Conservation (phyloP, 1,140 invertebrate genomes). For the Micrasema minimum region DNA sequence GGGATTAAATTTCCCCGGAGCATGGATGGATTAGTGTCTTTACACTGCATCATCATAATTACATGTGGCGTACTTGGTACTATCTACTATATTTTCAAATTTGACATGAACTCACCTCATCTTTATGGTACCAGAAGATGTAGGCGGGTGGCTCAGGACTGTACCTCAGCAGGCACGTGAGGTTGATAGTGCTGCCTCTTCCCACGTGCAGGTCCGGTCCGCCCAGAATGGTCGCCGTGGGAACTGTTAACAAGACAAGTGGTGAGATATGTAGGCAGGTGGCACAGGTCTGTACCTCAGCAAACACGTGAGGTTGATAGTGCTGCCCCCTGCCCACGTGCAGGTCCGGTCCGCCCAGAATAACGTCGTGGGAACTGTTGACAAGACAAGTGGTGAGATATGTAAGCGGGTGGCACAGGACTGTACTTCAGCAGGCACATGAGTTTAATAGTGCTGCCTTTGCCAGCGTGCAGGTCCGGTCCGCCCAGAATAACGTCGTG, state of each 20-base stretch:
- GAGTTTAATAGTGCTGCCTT: constrained; percentile 88
- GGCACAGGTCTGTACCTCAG: constrained; percentile 91
- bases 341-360: constrained; percentile 87
- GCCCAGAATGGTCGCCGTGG: constrained; percentile 87
- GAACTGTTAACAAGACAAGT: constrained; percentile 70
- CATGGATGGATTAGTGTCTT: too few species aligned
- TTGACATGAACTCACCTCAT: constrained; percentile 87
- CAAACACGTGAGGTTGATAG: constrained; percentile 91
- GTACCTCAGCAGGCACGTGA: constrained; percentile 90
- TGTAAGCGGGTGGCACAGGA: constrained; percentile 88
- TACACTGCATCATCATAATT: too few species aligned
- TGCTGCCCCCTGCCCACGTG: constrained; percentile 89
- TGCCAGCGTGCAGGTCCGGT: constrained; percentile 89
- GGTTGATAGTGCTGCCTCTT: constrained; percentile 88
- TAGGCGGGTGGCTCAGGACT: constrained; percentile 90
- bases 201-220: constrained; percentile 90
- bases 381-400: constrained; percentile 56
- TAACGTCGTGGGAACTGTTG: constrained; percentile 85
- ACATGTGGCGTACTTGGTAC: too few species aligned
- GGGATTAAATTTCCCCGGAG: too few species aligned
- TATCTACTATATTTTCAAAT: too few species aligned
- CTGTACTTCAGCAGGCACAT: constrained; percentile 91
- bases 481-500: constrained; percentile 87
- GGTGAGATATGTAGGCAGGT: constrained; percentile 79
- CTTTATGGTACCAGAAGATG: constrained; percentile 95